Evolutionary conservation across 2,797 vertebrate genomes (phyloP).

Genomic region (Cossypha caffra): DNA sequence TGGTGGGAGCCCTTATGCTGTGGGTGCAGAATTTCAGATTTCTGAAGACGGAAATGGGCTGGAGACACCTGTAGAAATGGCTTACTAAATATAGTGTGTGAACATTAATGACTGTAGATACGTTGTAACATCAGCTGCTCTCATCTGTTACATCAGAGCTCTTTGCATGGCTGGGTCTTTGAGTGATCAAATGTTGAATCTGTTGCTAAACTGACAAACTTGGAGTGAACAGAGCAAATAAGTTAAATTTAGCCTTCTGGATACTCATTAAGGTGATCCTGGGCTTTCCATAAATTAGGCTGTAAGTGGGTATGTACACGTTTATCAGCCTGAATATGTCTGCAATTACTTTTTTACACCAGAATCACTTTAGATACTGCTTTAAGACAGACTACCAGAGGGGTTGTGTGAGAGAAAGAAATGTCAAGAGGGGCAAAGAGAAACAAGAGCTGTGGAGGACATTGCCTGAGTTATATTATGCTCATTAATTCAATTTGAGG

Average conservation of each 20-base stretch:
- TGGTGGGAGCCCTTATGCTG: background rate
- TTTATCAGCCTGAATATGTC: background rate
- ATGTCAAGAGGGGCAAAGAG: conserved; percentile 61
- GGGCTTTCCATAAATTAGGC: background rate
- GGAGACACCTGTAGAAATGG: background rate
- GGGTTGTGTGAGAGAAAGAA: conserved; percentile 38
- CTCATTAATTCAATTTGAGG: conserved; percentile 98
- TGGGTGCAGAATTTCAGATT: background rate
- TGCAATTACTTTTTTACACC: conserved; percentile 42
- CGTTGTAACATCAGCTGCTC: background rate
- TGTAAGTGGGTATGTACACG: background rate
- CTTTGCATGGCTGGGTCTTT: background rate
- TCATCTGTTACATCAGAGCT: background rate
- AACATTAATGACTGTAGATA: background rate
- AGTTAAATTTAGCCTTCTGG: background rate
- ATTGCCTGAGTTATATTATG: conserved; percentile 81
- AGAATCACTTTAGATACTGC: background rate
- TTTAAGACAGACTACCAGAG: conserved; percentile 4
- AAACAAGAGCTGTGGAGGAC: conserved; percentile 71
- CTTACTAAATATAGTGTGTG: background rate
- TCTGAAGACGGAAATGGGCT: background rate
- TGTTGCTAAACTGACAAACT: background rate
- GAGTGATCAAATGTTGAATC: background rate
- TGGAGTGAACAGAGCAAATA: background rate
- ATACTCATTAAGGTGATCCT: background rate